Evolutionary conservation across 2,888 invertebrate genomes (phyloP), one percentile per base, ranked within the genome.

Genomic region (Lordiphosa fenestrarum): DNA sequence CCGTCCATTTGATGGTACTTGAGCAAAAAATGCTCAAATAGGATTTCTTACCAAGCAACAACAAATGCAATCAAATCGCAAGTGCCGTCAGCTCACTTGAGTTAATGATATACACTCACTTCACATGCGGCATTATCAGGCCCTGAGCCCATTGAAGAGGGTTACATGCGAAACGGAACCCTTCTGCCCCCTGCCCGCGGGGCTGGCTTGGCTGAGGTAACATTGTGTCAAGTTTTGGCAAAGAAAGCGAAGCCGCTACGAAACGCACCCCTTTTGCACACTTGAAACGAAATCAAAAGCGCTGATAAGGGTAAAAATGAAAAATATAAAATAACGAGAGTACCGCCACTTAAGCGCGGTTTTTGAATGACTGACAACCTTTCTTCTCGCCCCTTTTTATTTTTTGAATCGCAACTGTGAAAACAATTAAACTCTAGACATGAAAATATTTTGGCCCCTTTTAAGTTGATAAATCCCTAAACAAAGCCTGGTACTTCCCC

Each of bases 41-140:
- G 77, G 67, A 73, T 70, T 67, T 76, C 65, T 62, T 12, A 66
- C 19, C 35, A 21, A 10, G 41, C 35, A 21, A 41, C 61, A 64
- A 56, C 59, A 71, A 82, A 75, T 59, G 76, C 76, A 83, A 83
- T 83, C 70, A 80, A 76, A 75, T 69, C 73, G 81, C 77, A 66
- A 83, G 83, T 75, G 74, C 73, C 69, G 66, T 62, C 76, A 74
- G 70, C 73, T 64, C 30, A 30, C 78, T 80, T 42, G 73, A 80
- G 78, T 84, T 80, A 80, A 80, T 80, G 78, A 80, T 80, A 80
- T 84, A 84, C 85, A 83, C 85, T 84, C 85, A 78, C 46, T 63
- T 54, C 55, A 54, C 64, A 30, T 61, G 75, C 54, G 70, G 84
- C 70, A 80, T 83, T 80, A 83, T 83, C 69, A 66, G 73, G 61